Conservation (phyloP, 2,113 vertebrate genomes). For the Solea solea region DNA sequence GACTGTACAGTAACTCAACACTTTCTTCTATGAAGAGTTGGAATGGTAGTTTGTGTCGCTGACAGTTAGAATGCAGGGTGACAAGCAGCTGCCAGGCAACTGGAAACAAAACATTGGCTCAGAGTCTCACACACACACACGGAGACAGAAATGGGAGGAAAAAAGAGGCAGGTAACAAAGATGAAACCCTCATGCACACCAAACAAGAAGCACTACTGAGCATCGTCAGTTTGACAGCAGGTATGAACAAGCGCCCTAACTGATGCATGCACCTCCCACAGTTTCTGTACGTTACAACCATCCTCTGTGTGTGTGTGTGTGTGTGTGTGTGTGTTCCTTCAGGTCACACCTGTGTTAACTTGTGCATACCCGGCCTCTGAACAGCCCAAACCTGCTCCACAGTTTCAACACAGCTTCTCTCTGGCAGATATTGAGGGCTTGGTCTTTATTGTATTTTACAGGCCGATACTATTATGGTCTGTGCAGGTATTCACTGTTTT, state of each 20-base stretch:
- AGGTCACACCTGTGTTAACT: slow-evolving; percentile 18
- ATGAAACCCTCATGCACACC: slow-evolving; percentile 12
- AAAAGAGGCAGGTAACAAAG: slow-evolving; percentile 2
- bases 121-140: background rate
- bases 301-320: slow-evolving; percentile 5
- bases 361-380: slow-evolving; percentile 15
- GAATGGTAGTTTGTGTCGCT: background rate
- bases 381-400: slow-evolving; percentile 73
- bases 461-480: slow-evolving; percentile 15
- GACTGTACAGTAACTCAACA: too few relatives aligned
- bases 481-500: background rate
- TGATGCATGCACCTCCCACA: background rate
- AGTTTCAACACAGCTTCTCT: slow-evolving; percentile 53
- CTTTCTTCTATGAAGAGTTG: too few relatives aligned
- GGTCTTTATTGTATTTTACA: slow-evolving; percentile 25
- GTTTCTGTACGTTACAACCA: slow-evolving; percentile 17
- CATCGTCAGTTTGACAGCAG: slow-evolving; percentile 6
- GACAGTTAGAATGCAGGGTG: background rate
- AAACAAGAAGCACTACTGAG: background rate
- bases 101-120: background rate
- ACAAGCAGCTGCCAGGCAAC: slow-evolving; percentile 14
- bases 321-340: slow-evolving; percentile 39
- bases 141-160: background rate
- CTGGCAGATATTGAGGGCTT: slow-evolving; percentile 20
- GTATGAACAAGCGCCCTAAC: background rate